Base-by-base conservation (phyloP, 1,140 invertebrate species). In the Cydia splendana region DNA sequence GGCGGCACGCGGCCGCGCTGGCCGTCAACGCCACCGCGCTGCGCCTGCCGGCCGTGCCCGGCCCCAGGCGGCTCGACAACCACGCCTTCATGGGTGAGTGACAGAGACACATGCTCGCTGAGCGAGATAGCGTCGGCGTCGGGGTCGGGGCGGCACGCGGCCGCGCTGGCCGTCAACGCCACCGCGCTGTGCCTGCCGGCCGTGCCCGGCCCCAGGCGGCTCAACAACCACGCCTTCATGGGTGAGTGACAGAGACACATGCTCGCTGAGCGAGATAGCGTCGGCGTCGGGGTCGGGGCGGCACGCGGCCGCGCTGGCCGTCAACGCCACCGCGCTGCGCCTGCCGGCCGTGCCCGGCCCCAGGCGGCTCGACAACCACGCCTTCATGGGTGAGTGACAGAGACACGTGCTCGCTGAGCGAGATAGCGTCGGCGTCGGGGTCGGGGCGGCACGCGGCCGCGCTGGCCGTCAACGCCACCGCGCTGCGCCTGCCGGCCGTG, bases 11-110 rank as follows among this genome's bases (percentile, higher is more conserved):
- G 4, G 80, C 82, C 51, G 82, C 77, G 2, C 69, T 91, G 6
- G 90, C 88, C 0, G 81, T 88, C 57, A 91, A 91, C 76, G 89
- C 87, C 0, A 88, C 88, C 0, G 88, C 88, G 4, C 77, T 92
- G 12, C 53, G 88, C 0, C 71, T 89, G 18, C 89, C 87, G 0
- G 86, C 90, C 0, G 85, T 87, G 1, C 87, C 87, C 0, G 82
- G 78, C 0, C 80, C 78, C 0, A 75, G 85, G 7, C 81, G 83
- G n/a, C 86, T 88, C 6, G 18, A 48, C 12, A 48, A 69, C 15
- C 67, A 71, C 10, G 57, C 0, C 80, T 83, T 5, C 85, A 84
- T 42, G 84, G n/a, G 62, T 34, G 13, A 38, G 28, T 34, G 12
- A 1, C 69, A 91, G 87, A 83, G 86, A 4, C 87, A 89, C 42